Percentiles rank a stretch among this genome's conserved stretches.
Conservation (phyloP, 2,888 invertebrate species). For the Mallateleia sp. region DNA sequence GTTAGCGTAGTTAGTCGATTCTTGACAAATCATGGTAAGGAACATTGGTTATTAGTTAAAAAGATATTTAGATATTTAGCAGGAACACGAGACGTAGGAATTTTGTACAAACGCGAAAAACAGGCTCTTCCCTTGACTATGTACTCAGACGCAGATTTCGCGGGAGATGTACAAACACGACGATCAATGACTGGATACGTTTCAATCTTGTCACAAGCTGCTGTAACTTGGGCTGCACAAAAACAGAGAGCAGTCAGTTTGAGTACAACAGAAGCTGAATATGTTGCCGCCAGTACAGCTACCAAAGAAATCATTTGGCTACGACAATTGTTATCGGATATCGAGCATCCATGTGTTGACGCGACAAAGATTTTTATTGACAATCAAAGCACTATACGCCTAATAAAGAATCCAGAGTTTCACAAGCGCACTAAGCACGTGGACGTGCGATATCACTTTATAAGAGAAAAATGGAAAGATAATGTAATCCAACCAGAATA, state of each 20-base stretch:
- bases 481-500: constrained; percentile 12
- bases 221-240: constrained; percentile 30
- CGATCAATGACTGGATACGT: constrained; percentile 77
- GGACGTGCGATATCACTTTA: constrained; percentile 48
- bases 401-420: constrained; percentile 57
- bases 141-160: constrained; percentile 70
- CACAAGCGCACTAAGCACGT: constrained; percentile 49
- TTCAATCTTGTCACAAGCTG: not conserved
- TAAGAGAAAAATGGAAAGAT: constrained; percentile 25
- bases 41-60: constrained; percentile 72
- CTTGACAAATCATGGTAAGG: constrained; percentile 35
- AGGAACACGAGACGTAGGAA: constrained; percentile 49
- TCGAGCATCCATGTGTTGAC: not conserved
- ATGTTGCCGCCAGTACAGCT: constrained; percentile 20
- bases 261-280: constrained; percentile 39
- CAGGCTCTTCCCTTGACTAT: constrained; percentile 38
- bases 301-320: constrained; percentile 26
- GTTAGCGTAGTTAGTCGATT: constrained; percentile 62
- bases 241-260: not conserved
- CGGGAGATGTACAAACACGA: constrained; percentile 63
- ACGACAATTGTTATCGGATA: not conserved
- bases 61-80: constrained; percentile 62
- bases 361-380: not conserved
- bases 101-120: constrained; percentile 54
- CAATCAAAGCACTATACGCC: constrained; percentile 26